Evolutionary conservation across 53 echinoderm and acorn worm genomes (phyloP), one percentile per base, ranked within the genome.

Genomic region (Luidia sarsii): DNA sequence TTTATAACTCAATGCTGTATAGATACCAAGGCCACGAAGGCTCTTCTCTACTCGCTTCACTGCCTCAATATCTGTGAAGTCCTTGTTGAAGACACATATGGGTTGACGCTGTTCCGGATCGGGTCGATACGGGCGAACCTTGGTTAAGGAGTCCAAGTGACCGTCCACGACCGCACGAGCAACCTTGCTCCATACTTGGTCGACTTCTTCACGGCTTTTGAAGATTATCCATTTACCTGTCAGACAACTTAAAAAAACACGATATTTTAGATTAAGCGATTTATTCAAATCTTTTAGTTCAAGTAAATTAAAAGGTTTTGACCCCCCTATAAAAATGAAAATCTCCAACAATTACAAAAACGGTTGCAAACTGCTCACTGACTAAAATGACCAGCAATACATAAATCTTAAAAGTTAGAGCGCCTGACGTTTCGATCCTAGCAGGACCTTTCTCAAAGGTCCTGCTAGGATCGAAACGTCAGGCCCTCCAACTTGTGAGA

Each of bases 31-130:
- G 20, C 28, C 20, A 18, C 79, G 79, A 31, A 79, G 37, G 0
- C 62, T 48, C 29, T 63, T 62, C 62, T 79, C 79, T 30, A 79
- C n/a, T 9, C 39, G n/a, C n/a, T 33, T 23, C n/a, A 79, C 62
- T 43, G 59, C 39, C 1, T 79, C 24, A 24, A 23, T 29, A 59
- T 79, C 62, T 15, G 79, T 79, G 19, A 57, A 79, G 50, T 79
- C 79, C n/a, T 39, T 20, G 63, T 62, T 79, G 11, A 63, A 79
- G 31, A 79, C 48, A 35, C 79, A 79, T 13, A 79, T 79, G 6
- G 63, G 62, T 5, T 48, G 79, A 6, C 2, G 2, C 7, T 0
- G 3, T 13, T 69, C 2, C 0, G 15, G 2, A 15, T 48, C n/a
- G 0, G 1, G 15, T 25, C 24, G 62, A 1, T n/a, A n/a, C n/a